Base-by-base conservation (phyloP, 2,888 invertebrate species). In the Drosophila acutilabella region DNA sequence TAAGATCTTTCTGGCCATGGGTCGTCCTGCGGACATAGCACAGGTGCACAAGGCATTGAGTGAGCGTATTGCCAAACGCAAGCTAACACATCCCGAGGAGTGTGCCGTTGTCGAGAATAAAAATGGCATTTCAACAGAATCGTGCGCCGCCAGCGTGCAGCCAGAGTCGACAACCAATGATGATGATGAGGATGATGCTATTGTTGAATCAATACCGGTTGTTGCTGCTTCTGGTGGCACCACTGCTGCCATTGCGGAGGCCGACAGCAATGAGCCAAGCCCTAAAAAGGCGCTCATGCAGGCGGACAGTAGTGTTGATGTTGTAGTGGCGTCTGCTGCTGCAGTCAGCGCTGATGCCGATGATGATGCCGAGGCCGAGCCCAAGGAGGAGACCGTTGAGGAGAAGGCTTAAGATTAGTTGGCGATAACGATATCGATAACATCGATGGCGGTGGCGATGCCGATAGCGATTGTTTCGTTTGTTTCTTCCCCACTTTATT, bases 1-100 rank as follows among this genome's bases (percentile, higher is more conserved):
- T 71, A 96, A 96, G 93, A 95, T 98, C 74, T 98, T 96, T 91
- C 95, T 98, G 60, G 95, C 97, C 48, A 96, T 96, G 95, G 91
- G 95, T 13, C 94, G 94, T 73, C 94, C 95, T 1, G 95, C 95
- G 74, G 96, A 96, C 89, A 94, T 95, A 30, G 95, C 94, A 76
- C 94, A 94, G 81, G 91, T 96, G 52, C 93, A 94, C 88, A 93
- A 93, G 81, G 94, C 94, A n/a, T 90, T 96, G 62, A 93, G 94
- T 73, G 93, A 93, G 57, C 93, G 95, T 70, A 93, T 95, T 71
- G 93, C 93, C 62, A 85, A 81, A 42, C 86, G 92, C 5, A 91
- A 91, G 79, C 47, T 74, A 4, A 81, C 89, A 36, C 90, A 92
- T 81, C 92, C 92, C 0, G 91, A 91, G 30, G 91, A 91, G 60